Base-by-base conservation (phyloP, 92 coral and sea anemone species). In the Anthopleura xanthogrammica region DNA sequence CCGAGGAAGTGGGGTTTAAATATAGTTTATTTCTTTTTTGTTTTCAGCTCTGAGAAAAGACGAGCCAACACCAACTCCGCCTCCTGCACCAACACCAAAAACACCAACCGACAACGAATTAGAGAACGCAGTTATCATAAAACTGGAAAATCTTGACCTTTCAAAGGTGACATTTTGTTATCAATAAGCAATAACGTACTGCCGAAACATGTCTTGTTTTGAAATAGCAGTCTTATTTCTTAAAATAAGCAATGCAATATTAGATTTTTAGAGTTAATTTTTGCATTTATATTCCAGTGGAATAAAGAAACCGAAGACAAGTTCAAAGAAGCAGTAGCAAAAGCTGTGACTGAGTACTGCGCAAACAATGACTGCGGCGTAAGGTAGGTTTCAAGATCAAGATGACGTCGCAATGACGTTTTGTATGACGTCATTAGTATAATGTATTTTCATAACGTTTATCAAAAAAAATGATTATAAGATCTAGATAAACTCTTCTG, bases 271-370 rank as follows among this genome's bases (percentile, higher is more conserved):
- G 9, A 46, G 50, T 6, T 46, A 46, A 46, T 5, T 46, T 2
- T 3, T 46, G 50, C 9, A 46, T 46, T 46, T 46, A 5, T 46
- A 9, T 46, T 48, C 9, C 77, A 89, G 92, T 86, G 90, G 90
- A 89, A 82, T 58, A 16, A 70, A 5, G 75, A 58, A 72, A 73
- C 54, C 16, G 87, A 89, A 24, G 78, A 74, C n/a, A 83, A 39
- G 60, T 86, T 89, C 76, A 89, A 89, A 52, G 29, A 79, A 24
- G 57, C 87, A 6, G 60, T 86, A 4, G 92, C 92, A 14, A 41
- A 72, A 16, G 87, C 81, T 43, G 85, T 82, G 29, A 89, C 87
- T 40, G 40, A n/a, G 14, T 82, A 82, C 62, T 89, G 92, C 40
- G 82, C 83, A 43, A 72, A 48, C 6, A 29, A 64, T 19, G 36